phyloP scores from a whole-genome alignment of 2,113 vertebrate genomes.

The Callithrix jacchus region DNA sequence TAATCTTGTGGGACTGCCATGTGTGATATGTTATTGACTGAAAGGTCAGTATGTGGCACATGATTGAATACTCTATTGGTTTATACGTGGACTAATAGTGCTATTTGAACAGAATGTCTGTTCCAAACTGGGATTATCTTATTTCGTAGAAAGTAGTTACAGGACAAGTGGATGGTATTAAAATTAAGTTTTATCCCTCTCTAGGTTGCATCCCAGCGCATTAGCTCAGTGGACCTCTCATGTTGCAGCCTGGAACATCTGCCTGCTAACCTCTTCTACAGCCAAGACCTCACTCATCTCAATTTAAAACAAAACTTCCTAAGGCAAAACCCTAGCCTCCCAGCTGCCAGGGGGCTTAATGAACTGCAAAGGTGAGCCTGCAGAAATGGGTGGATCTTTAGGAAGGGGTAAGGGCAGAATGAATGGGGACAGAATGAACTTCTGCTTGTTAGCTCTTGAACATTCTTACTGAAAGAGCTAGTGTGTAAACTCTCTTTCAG shows the following conservation, averaged over 20 bases:
- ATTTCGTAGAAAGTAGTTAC: background rate
- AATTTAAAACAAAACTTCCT: slow-evolving; percentile 99
- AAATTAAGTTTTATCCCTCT: slow-evolving; percentile 49
- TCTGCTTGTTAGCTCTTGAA: background rate
- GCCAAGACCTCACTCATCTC: slow-evolving; percentile 98
- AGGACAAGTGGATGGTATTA: background rate
- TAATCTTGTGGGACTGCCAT: background rate
- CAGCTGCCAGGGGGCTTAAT: slow-evolving; percentile 87
- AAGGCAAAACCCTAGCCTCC: slow-evolving; percentile 81
- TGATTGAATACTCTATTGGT: background rate
- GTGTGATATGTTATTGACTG: background rate
- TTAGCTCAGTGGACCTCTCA: slow-evolving; percentile 98
- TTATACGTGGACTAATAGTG: background rate
- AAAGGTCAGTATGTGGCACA: background rate
- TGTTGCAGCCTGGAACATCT: slow-evolving; percentile 97
- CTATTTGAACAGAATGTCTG: background rate
- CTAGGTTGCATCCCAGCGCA: slow-evolving; percentile 97
- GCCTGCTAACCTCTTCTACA: slow-evolving; percentile 96
- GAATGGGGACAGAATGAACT: too few species aligned
- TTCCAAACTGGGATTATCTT: background rate
- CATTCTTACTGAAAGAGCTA: background rate
- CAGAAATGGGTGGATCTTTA: background rate
- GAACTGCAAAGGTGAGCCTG: slow-evolving; percentile 93
- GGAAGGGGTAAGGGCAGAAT: background rate
- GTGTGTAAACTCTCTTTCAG: background rate